A percentile compares a stretch with the other conserved stretches of the same genome.
Conservation (phyloP, 2,888 invertebrate species). For the Cancer borealis region DNA sequence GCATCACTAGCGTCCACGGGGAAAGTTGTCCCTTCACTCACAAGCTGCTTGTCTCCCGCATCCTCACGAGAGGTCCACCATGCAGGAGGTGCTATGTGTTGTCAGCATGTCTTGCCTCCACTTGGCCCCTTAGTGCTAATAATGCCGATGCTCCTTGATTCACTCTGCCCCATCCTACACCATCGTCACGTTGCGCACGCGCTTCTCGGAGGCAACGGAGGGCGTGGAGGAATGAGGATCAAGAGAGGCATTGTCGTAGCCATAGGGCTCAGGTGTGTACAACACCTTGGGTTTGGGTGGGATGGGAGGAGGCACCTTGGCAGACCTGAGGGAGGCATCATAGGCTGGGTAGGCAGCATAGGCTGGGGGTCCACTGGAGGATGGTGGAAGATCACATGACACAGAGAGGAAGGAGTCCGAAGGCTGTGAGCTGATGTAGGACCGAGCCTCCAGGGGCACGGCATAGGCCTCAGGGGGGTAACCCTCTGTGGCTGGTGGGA, state of each 20-base stretch:
- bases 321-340: slow-evolving; percentile 64
- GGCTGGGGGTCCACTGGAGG: slow-evolving; percentile 75
- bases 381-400: slow-evolving; percentile 74
- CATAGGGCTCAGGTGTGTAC: slow-evolving; percentile 75
- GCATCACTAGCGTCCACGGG: background rate
- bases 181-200: slow-evolving; percentile 77
- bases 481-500: slow-evolving; percentile 62
- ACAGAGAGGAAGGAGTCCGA: slow-evolving; percentile 77
- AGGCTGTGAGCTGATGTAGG: slow-evolving; percentile 77
- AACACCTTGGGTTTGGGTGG: slow-evolving; percentile 77
- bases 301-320: slow-evolving; percentile 76
- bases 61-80: background rate
- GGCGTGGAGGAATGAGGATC: slow-evolving; percentile 71
- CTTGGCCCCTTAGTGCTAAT: slow-evolving; percentile 30
- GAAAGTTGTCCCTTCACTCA: background rate
- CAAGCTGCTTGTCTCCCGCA: background rate
- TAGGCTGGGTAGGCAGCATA: slow-evolving; percentile 73
- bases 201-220: slow-evolving; percentile 73
- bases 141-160: slow-evolving; percentile 20
- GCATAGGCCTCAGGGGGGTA: slow-evolving; percentile 68
- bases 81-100: background rate
- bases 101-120: background rate
- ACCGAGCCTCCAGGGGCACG: slow-evolving; percentile 68
- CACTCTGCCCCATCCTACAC: slow-evolving; percentile 54
- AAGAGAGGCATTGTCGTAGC: slow-evolving; percentile 67